A percentile compares a stretch with the other conserved stretches of the same genome.
These are phyloP conservation scores for Sprattus sprattus DNA, from an alignment of 2,113 vertebrate species.

Conservation along the genomic window DNA sequence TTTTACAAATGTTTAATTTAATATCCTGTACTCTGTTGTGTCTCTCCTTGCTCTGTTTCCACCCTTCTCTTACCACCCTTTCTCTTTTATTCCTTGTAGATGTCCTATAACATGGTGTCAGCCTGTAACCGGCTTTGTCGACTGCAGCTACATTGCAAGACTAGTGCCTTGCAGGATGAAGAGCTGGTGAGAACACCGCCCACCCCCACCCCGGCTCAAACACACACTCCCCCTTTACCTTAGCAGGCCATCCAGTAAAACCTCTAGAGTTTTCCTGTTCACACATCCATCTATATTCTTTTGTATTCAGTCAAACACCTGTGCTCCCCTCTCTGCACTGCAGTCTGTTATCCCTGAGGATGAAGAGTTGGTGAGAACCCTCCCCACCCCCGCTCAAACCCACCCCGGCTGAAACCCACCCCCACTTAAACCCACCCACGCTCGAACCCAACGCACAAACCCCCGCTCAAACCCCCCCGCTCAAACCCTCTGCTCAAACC, in stretches of 20 bases:
- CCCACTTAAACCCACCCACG: no score
- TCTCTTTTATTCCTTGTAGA: constrained; percentile 46
- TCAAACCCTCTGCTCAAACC: no score
- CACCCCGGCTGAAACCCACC: no score
- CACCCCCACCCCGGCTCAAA: background rate
- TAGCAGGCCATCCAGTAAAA: background rate
- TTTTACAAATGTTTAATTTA: background rate
- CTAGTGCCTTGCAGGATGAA: constrained; percentile 48
- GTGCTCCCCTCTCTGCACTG: background rate
- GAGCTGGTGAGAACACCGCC: constrained; percentile 62
- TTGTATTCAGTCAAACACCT: no score
- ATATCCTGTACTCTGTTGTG: background rate
- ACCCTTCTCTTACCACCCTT: background rate
- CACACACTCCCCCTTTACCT: background rate
- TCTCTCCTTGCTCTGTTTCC: background rate
- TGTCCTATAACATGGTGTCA: constrained; percentile 74
- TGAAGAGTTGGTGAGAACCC: no score
- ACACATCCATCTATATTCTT: background rate
- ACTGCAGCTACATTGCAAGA: constrained; percentile 57
- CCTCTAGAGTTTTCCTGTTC: background rate
- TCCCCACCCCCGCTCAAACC: no score
- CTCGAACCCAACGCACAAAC: no score
- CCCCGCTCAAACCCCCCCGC: no score
- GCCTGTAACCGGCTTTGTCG: constrained; percentile 68
- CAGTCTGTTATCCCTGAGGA: background rate